Conservation (phyloP, 35 echinoderm and acorn worm species). For the Apostichopus japonicus region DNA sequence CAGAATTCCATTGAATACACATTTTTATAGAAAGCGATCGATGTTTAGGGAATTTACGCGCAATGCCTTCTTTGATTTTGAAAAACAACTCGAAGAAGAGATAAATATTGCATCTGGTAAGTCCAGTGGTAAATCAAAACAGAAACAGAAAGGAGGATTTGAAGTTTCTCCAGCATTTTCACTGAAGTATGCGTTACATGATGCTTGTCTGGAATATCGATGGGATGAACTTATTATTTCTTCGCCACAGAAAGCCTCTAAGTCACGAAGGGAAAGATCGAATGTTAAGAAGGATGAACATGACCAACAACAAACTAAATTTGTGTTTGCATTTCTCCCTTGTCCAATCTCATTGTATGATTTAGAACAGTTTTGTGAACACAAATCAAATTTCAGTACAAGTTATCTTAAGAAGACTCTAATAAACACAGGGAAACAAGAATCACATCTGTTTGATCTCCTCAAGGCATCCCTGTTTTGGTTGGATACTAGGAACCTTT, state of each 20-base stretch:
- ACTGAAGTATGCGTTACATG: conserved; percentile 39
- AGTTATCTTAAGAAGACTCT: conserved; percentile 21
- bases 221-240: conserved; percentile 46
- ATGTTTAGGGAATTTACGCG: conserved; percentile 32
- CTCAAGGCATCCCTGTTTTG: conserved; percentile 41
- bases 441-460: conserved; percentile 22
- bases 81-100: conserved; percentile 39
- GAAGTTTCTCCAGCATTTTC: conserved; percentile 53
- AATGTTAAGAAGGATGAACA: not conserved
- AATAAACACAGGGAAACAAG: conserved; percentile 43
- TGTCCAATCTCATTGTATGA: conserved; percentile 29
- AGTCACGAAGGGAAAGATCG: not conserved
- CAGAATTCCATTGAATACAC: conserved; percentile 37
- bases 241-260: conserved; percentile 9
- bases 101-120: not conserved
- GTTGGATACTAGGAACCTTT: conserved; percentile 37
- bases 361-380: conserved; percentile 42
- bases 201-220: conserved; percentile 43
- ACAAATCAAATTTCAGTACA: conserved; percentile 15
- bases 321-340: conserved; percentile 41
- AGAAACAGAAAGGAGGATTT: conserved; percentile 7
- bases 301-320: conserved; percentile 14
- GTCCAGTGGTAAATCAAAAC: conserved; percentile 1
- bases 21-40: conserved; percentile 36
- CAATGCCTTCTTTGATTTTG: conserved; percentile 7